Evolutionary conservation across 1,140 invertebrate species (phyloP).

Genomic region (Drosophila nigrodunni): DNA sequence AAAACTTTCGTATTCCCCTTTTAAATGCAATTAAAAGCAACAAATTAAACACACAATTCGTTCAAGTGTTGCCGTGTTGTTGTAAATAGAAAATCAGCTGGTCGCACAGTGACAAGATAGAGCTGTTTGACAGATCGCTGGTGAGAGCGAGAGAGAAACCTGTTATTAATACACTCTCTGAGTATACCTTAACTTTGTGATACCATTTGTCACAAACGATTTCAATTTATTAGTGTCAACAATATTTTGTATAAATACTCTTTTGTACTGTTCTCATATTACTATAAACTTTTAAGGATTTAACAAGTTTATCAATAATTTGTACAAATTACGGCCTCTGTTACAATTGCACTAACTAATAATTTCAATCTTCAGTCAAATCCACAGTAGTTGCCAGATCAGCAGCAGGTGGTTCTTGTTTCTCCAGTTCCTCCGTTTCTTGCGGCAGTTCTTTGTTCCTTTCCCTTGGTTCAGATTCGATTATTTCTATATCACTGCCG

Average conservation of each 20-base stretch:
- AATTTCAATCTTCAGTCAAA: constrained; percentile 55
- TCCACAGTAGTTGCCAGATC: constrained; percentile 43
- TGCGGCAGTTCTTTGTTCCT: background rate
- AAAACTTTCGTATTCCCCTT: background rate
- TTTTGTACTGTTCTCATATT: background rate
- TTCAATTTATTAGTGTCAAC: constrained; percentile 5
- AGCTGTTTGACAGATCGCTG: constrained; percentile 31
- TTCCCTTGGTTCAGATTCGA: constrained; percentile 26
- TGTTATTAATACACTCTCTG: constrained; percentile 9
- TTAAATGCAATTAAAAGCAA: constrained; percentile 12
- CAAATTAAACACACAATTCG: constrained; percentile 34
- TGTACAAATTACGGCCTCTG: constrained; percentile 6
- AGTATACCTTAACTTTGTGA: constrained; percentile 1
- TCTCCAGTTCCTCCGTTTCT: background rate
- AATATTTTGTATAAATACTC: constrained; percentile 1
- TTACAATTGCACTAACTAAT: background rate
- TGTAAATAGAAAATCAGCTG: constrained; percentile 73
- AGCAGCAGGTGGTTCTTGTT: background rate
- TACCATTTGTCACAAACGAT: background rate
- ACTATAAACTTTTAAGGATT: constrained; percentile 5
- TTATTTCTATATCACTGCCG: constrained; percentile 66
- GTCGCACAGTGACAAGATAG: constrained; percentile 35
- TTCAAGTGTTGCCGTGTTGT: constrained; percentile 36
- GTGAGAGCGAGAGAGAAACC: constrained; percentile 35
- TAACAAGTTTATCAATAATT: background rate